Percentiles rank a stretch among this genome's conserved stretches.
These are phyloP conservation scores for Limonius californicus DNA, from an alignment of 1,140 invertebrate species.

Conservation along the genomic window DNA sequence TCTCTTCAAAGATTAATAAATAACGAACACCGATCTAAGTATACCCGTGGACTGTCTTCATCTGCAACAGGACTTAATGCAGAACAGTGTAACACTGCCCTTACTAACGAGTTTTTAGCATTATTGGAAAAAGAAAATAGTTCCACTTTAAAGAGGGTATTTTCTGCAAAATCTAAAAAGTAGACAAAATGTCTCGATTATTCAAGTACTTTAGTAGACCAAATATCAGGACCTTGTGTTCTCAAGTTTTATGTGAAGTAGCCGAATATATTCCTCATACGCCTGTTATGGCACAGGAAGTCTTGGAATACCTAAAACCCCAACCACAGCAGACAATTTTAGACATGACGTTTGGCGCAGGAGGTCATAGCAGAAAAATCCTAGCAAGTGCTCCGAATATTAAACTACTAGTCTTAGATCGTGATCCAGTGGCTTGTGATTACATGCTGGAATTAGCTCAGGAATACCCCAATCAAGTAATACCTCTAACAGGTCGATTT, in stretches of 20 bases:
- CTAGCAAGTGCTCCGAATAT: slow-evolving; percentile 54
- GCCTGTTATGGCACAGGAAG: slow-evolving; percentile 70
- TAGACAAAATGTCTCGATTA: slow-evolving; percentile 24
- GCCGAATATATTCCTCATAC: slow-evolving; percentile 49
- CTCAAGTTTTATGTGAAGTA: background rate
- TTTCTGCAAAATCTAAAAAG: slow-evolving; percentile 37
- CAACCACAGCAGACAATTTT: slow-evolving; percentile 56
- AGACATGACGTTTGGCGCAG: slow-evolving; percentile 93
- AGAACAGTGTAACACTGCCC: slow-evolving; percentile 65
- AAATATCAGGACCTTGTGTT: background rate
- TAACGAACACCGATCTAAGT: slow-evolving; percentile 66
- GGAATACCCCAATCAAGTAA: slow-evolving; percentile 65
- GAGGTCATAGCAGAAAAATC: slow-evolving; percentile 75
- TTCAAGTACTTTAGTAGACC: slow-evolving; percentile 22
- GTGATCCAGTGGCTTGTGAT: slow-evolving; percentile 76
- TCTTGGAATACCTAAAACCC: slow-evolving; percentile 64
- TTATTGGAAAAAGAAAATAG: slow-evolving; percentile 58
- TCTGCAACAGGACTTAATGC: slow-evolving; percentile 65
- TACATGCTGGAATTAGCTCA: slow-evolving; percentile 60
- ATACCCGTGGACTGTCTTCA: slow-evolving; percentile 53
- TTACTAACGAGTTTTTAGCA: slow-evolving; percentile 68
- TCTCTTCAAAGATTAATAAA: slow-evolving; percentile 65
- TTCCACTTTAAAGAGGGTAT: slow-evolving; percentile 51
- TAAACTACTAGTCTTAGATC: slow-evolving; percentile 76
- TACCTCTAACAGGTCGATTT: slow-evolving; percentile 80